These are phyloP conservation scores for Labroides dimidiatus DNA, from an alignment of 2,797 vertebrate genomes.

Conservation along the genomic window DNA sequence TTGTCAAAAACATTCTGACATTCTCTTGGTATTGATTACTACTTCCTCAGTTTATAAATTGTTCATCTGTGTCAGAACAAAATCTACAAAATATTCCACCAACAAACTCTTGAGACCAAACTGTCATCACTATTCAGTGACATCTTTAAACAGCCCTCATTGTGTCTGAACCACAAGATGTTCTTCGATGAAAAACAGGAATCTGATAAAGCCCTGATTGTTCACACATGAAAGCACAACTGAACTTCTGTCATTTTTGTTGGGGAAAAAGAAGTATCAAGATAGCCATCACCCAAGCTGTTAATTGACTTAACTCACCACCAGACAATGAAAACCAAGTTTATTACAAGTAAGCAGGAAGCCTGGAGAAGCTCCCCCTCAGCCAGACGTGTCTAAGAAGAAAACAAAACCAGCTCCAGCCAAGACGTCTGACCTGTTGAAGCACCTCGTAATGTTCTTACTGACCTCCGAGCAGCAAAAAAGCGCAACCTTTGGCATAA, in stretches of 20 bases:
- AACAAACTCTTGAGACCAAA: not conserved
- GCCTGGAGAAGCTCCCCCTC: conserved; percentile 17
- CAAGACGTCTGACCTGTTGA: conserved; percentile 57
- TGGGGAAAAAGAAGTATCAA: not conserved
- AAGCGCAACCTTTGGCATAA: conserved; percentile 51
- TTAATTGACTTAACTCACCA: conserved; percentile 8
- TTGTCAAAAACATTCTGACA: too few relatives aligned
- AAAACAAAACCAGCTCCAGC: conserved; percentile 44
- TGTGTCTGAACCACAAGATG: too few relatives aligned
- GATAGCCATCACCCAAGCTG: not conserved
- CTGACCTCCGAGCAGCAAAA: conserved; percentile 63
- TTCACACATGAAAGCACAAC: not conserved
- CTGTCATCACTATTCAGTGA: not conserved
- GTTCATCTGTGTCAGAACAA: not conserved
- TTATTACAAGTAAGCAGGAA: conserved; percentile 7
- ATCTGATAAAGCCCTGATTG: not conserved
- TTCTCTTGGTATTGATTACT: not conserved
- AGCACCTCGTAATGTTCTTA: conserved; percentile 67
- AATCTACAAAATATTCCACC: not conserved
- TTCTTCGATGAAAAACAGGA: too few relatives aligned
- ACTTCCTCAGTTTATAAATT: too few relatives aligned
- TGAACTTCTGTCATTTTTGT: not conserved
- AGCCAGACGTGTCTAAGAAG: conserved; percentile 33
- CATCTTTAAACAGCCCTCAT: too few relatives aligned
- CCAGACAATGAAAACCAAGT: not conserved